phyloP scores from a whole-genome alignment of 1,140 invertebrate genomes.

The Megalopta genalis region DNA sequence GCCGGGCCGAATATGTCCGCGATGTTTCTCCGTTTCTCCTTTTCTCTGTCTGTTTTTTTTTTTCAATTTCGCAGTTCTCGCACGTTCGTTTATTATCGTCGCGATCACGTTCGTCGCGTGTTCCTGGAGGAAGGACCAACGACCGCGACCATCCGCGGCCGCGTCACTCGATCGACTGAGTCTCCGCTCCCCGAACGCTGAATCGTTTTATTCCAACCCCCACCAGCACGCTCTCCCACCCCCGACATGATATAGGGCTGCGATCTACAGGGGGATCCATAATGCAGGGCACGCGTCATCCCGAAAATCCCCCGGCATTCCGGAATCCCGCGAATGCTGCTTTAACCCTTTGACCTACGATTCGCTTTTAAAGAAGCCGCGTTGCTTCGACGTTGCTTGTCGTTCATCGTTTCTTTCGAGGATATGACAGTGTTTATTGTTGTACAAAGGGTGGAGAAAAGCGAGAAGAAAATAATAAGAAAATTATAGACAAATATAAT shows the following conservation, averaged over 20 bases:
- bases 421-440: too few relatives aligned
- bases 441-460: too few relatives aligned
- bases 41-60: background rate
- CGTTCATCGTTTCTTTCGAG: too few relatives aligned
- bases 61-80: too few relatives aligned
- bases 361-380: too few relatives aligned
- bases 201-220: slow-evolving; percentile 57
- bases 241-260: background rate
- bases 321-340: too few relatives aligned
- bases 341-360: too few relatives aligned
- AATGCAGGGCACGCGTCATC: background rate
- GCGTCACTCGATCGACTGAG: slow-evolving; percentile 63
- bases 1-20: background rate
- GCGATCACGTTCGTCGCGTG: slow-evolving; percentile 10
- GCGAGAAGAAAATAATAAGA: too few relatives aligned
- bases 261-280: background rate
- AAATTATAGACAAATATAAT: too few relatives aligned
- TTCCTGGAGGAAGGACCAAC: slow-evolving; percentile 17
- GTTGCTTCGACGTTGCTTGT: too few relatives aligned
- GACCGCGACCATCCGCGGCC: slow-evolving; percentile 41
- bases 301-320: background rate
- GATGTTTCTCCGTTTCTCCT: too few relatives aligned
- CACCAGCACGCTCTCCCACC: slow-evolving; percentile 33
- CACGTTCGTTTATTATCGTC: too few relatives aligned
- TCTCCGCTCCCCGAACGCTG: slow-evolving; percentile 43